Percentiles rank a stretch among this genome's conserved stretches.
These are phyloP conservation scores for Echiichthys vipera DNA, from an alignment of 2,797 vertebrate species.

Conservation along the genomic window DNA sequence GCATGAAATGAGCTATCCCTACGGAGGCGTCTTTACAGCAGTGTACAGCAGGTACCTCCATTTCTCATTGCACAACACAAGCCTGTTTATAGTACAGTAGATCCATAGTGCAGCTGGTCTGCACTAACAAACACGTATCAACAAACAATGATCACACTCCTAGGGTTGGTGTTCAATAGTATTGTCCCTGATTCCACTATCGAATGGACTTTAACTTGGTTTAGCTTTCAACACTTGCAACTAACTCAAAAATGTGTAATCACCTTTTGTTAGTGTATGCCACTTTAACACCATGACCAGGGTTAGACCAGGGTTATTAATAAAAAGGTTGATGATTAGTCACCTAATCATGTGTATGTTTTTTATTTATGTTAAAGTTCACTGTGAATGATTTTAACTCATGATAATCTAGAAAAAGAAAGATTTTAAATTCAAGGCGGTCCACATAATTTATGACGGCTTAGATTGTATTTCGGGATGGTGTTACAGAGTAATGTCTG, in stretches of 20 bases:
- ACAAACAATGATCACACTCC: background rate
- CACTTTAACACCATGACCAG: no score
- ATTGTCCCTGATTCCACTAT: background rate
- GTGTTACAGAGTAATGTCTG: background rate
- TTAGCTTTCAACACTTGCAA: no score
- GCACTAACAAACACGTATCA: conserved; percentile 24
- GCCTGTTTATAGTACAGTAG: conserved; percentile 30
- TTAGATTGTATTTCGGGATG: background rate
- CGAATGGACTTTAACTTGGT: background rate
- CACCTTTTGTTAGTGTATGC: no score
- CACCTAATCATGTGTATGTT: no score
- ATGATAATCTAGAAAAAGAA: background rate
- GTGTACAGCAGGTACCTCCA: conserved; percentile 25
- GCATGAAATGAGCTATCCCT: conserved; percentile 64
- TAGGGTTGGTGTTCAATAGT: background rate
- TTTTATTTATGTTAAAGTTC: no score
- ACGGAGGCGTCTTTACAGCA: conserved; percentile 38
- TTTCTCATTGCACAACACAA: conserved; percentile 42
- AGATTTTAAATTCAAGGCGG: no score
- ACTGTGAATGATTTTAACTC: no score
- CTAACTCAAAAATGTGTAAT: no score
- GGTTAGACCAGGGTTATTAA: no score
- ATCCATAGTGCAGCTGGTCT: conserved; percentile 38
- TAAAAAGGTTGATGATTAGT: no score
- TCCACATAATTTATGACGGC: no score